phyloP scores from a whole-genome alignment of 2,113 vertebrate species.

The Puma concolor region DNA sequence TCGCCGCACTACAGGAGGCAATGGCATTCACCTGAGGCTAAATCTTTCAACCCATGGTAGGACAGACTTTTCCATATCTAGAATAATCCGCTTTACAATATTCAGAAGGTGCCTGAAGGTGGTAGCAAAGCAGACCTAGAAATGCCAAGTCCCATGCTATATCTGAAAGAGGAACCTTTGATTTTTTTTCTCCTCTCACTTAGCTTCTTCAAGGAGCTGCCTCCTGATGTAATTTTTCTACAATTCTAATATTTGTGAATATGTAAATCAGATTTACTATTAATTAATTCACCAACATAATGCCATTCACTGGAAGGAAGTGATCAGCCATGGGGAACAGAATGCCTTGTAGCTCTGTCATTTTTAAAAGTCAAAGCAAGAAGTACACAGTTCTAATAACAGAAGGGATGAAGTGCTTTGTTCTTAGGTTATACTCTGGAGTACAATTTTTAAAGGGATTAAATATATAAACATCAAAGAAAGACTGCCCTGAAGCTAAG shows the following conservation, averaged over 20 bases:
- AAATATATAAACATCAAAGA: conserved; percentile 78
- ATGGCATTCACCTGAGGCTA: conserved; percentile 52
- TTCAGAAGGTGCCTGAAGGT: conserved; percentile 60
- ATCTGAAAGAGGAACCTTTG: conserved; percentile 39
- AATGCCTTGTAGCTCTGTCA: conserved; percentile 70
- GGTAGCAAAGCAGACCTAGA: conserved; percentile 49
- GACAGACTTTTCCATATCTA: conserved; percentile 31
- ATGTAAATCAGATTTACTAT: conserved; percentile 66
- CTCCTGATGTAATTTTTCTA: conserved; percentile 58
- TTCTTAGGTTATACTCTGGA: conserved; percentile 75
- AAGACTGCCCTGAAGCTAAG: conserved; percentile 67
- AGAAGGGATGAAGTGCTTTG: conserved; percentile 76
- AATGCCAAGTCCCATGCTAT: conserved; percentile 55
- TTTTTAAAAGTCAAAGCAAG: conserved; percentile 78
- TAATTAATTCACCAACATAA: conserved; percentile 74
- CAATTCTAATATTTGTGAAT: conserved; percentile 68
- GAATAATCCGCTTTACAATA: conserved; percentile 54
- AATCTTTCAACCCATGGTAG: conserved; percentile 33
- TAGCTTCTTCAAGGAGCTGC: conserved; percentile 41
- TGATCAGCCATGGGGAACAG: conserved; percentile 69
- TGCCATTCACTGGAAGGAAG: conserved; percentile 68
- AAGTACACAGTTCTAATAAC: conserved; percentile 67
- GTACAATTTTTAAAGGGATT: conserved; percentile 71
- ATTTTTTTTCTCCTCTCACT: conserved; percentile 22
- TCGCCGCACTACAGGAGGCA: not conserved